phyloP scores from a whole-genome alignment of 2,113 vertebrate species.

The Columba livia region DNA sequence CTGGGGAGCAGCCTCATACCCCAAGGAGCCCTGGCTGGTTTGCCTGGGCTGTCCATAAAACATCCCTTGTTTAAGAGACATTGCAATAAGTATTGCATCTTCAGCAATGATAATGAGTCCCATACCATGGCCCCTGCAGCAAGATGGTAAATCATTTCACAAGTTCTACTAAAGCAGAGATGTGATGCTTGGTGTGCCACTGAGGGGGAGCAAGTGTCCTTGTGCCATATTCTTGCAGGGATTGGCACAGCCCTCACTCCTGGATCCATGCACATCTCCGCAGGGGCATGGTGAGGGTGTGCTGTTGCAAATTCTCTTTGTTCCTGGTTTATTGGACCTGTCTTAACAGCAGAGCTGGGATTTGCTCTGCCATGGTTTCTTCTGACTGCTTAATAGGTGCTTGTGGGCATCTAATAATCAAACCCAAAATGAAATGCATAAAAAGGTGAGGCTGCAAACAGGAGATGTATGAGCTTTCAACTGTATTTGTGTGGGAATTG shows the following conservation, averaged over 20 bases:
- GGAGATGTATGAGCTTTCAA: not conserved
- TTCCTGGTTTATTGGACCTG: not conserved
- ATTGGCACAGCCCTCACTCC: accelerated
- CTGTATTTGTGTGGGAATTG: accelerated
- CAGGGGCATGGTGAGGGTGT: accelerated
- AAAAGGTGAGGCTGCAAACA: not conserved
- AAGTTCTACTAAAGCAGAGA: not conserved
- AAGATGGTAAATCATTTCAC: not conserved
- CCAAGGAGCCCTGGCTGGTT: not conserved
- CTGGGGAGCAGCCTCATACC: accelerated
- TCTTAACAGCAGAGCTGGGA: not conserved
- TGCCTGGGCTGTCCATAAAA: not conserved
- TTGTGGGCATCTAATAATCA: conserved; percentile 15
- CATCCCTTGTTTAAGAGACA: not conserved
- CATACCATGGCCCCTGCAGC: accelerated
- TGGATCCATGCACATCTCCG: accelerated
- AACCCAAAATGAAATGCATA: not conserved
- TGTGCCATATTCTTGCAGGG: not conserved
- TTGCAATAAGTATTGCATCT: accelerated
- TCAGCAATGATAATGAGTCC: accelerated
- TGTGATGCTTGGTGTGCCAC: not conserved
- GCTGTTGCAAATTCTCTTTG: not conserved
- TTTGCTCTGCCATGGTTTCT: not conserved
- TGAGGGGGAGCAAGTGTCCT: not conserved
- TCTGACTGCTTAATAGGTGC: not conserved